A percentile compares a stretch with the other conserved stretches of the same genome.
Evolutionary conservation across 2,797 vertebrate species (phyloP).

Genomic region (Acanthurus tractus): DNA sequence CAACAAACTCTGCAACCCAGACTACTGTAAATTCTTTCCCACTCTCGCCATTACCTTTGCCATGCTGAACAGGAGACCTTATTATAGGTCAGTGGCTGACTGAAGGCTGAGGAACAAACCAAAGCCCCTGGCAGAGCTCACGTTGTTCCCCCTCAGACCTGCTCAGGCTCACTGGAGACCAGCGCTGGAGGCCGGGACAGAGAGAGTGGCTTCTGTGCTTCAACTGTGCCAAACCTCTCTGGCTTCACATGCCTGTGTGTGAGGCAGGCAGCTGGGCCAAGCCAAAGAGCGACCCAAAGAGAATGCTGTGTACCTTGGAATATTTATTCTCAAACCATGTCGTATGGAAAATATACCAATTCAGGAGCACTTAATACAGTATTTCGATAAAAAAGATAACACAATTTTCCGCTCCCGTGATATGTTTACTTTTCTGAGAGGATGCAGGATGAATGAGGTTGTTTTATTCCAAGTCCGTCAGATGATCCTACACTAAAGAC

Average conservation of each 20-base stretch:
- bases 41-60: conserved; percentile 60
- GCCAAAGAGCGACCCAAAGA: conserved; percentile 76
- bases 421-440: conserved; percentile 29
- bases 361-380: conserved; percentile 65
- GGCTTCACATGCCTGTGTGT: conserved; percentile 71
- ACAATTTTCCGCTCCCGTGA: conserved; percentile 32
- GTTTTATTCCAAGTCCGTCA: conserved; percentile 48
- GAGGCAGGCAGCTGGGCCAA: conserved; percentile 76
- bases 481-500: conserved; percentile 17
- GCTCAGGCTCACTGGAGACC: conserved; percentile 77
- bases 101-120: conserved; percentile 69
- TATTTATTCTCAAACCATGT: conserved; percentile 55
- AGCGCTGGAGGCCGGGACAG: conserved; percentile 71
- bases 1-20: conserved; percentile 70
- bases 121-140: conserved; percentile 70
- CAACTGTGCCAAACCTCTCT: conserved; percentile 57
- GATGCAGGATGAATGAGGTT: conserved; percentile 55
- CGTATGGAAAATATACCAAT: conserved; percentile 68
- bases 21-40: conserved; percentile 67
- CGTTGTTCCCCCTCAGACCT: conserved; percentile 74
- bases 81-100: conserved; percentile 70
- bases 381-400: conserved; percentile 68
- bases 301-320: conserved; percentile 74
- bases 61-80: conserved; percentile 75
- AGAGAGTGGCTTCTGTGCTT: conserved; percentile 86